A percentile compares a stretch with the other conserved stretches of the same genome.
These are phyloP conservation scores for Anastrepha ludens DNA, from an alignment of 1,140 invertebrate genomes.

Conservation along the genomic window DNA sequence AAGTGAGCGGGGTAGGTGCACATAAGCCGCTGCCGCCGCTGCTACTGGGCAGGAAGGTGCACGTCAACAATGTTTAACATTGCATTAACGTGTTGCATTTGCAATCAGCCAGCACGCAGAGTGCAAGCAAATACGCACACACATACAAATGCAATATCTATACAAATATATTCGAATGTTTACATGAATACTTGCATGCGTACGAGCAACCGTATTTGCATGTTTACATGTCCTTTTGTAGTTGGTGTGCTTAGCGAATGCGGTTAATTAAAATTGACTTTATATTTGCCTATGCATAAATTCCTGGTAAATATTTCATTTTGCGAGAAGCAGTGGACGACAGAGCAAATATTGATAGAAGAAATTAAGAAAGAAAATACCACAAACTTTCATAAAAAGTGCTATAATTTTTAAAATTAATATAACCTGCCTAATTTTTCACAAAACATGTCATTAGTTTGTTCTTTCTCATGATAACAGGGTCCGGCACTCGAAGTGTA, in stretches of 20 bases:
- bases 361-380: too few relatives aligned
- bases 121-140: not conserved
- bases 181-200: not conserved
- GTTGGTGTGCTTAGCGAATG: not conserved
- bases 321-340: not conserved
- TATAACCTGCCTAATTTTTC: too few relatives aligned
- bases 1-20: too few relatives aligned
- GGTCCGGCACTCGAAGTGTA: too few relatives aligned
- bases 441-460: too few relatives aligned
- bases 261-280: constrained; percentile 56
- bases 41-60: not conserved
- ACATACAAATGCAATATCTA: not conserved
- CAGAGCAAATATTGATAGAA: too few relatives aligned
- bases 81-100: constrained; percentile 51
- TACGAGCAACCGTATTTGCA: not conserved
- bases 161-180: not conserved
- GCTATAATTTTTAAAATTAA: too few relatives aligned
- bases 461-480: too few relatives aligned
- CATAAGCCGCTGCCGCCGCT: not conserved
- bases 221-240: constrained; percentile 23
- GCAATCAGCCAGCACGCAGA: not conserved
- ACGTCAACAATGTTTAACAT: constrained; percentile 38
- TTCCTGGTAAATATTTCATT: constrained; percentile 16
- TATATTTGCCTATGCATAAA: constrained; percentile 52
- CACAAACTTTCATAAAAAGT: too few relatives aligned